These are phyloP conservation scores for Latrodectus elegans DNA, from an alignment of 2,888 invertebrate species.

Conservation along the genomic window DNA sequence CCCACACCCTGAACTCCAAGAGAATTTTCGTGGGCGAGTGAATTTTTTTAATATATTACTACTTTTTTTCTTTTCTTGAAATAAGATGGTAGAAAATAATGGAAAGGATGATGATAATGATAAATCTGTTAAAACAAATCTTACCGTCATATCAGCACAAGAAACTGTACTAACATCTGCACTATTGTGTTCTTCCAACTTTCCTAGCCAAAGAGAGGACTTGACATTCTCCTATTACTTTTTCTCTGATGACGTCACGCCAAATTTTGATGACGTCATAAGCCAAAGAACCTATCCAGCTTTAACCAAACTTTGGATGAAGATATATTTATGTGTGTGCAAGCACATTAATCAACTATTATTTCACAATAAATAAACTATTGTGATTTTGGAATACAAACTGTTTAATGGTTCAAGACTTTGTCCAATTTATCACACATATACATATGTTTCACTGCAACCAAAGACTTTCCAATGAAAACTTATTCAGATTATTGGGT, in stretches of 20 bases:
- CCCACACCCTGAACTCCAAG: constrained; percentile 39
- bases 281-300: constrained; percentile 77
- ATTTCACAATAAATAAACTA: constrained; percentile 36
- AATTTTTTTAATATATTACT: constrained; percentile 17
- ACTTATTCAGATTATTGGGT: constrained; percentile 43
- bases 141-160: constrained; percentile 70
- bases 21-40: background rate
- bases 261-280: constrained; percentile 79
- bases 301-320: constrained; percentile 42
- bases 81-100: constrained; percentile 56
- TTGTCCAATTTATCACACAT: constrained; percentile 64
- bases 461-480: constrained; percentile 50
- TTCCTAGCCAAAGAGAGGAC: constrained; percentile 70
- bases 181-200: constrained; percentile 70
- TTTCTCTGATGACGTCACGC: constrained; percentile 65
- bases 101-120: constrained; percentile 51
- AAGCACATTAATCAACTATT: constrained; percentile 29
- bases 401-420: constrained; percentile 57
- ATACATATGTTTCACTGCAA: constrained; percentile 63
- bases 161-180: constrained; percentile 68
- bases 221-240: constrained; percentile 56
- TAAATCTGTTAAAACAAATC: constrained; percentile 26
- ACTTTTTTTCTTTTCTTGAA: constrained; percentile 48
- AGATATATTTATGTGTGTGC: constrained; percentile 63
- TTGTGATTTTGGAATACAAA: constrained; percentile 43